A percentile compares a stretch with the other conserved stretches of the same genome.
These are phyloP conservation scores for Dromococcyx pavoninus DNA, from an alignment of 2,797 vertebrate species.

Conservation along the genomic window DNA sequence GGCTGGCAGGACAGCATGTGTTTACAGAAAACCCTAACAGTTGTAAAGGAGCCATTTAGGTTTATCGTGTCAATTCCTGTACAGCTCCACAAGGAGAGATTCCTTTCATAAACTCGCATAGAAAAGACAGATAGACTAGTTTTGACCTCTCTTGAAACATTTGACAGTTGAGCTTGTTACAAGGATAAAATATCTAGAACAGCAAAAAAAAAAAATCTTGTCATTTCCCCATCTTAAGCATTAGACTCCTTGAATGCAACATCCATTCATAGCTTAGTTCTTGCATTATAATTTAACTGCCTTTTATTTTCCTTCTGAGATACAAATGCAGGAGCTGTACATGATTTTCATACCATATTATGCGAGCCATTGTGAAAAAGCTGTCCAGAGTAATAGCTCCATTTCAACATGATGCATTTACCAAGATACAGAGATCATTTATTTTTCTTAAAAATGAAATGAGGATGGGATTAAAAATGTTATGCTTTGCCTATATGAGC, in stretches of 20 bases:
- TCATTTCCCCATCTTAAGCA: conserved; percentile 1
- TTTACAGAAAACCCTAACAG: conserved; percentile 72
- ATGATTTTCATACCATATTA: conserved; percentile 24
- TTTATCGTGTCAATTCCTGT: conserved; percentile 60
- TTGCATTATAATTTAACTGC: conserved; percentile 47
- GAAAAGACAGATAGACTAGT: conserved; percentile 57
- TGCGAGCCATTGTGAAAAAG: conserved; percentile 21
- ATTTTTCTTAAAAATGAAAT: conserved; percentile 54
- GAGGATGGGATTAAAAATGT: conserved; percentile 41
- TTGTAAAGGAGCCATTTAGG: conserved; percentile 55
- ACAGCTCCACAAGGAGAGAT: conserved; percentile 19
- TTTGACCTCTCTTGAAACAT: conserved; percentile 50
- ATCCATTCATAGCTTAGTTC: conserved; percentile 44
- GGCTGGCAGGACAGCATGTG: conserved; percentile 72
- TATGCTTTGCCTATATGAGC: conserved; percentile 23
- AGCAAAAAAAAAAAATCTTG: neutral
- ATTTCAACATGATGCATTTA: neutral
- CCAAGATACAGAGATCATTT: conserved; percentile 37
- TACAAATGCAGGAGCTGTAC: neutral
- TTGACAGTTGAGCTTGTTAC: conserved; percentile 21
- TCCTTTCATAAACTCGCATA: conserved; percentile 58
- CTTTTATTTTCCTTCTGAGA: conserved; percentile 63
- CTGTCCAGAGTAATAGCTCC: conserved; percentile 12
- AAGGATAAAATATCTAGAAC: conserved; percentile 33
- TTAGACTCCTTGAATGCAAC: conserved; percentile 18